phyloP scores from a whole-genome alignment of 2,113 vertebrate species.

The Microcebus tavaratra region DNA sequence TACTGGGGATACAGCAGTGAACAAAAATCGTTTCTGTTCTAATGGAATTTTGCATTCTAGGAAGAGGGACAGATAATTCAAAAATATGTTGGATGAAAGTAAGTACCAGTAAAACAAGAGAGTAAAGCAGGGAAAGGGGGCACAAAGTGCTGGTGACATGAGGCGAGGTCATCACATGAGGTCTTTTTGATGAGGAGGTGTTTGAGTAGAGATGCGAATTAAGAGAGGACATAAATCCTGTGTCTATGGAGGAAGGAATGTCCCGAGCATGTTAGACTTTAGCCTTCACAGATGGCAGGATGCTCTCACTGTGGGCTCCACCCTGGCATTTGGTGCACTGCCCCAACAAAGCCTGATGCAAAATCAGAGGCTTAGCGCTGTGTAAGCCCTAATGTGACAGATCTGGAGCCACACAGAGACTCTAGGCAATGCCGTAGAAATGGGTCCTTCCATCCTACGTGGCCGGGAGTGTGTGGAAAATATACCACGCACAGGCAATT shows the following conservation, averaged over 20 bases:
- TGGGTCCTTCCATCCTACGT: too few species aligned
- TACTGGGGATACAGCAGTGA: background rate
- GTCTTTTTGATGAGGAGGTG: background rate
- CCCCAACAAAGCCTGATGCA: background rate
- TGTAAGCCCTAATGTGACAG: fast-evolving
- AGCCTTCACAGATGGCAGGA: fast-evolving
- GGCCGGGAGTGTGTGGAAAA: background rate
- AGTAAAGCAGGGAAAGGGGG: fast-evolving
- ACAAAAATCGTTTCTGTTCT: background rate
- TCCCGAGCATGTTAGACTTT: background rate
- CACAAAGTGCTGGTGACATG: too few species aligned
- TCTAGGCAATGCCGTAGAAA: fast-evolving
- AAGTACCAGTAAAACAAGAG: background rate
- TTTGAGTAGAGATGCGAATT: background rate
- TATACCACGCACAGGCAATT: background rate
- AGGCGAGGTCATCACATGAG: fast-evolving
- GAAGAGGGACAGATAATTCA: background rate
- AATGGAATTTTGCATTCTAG: background rate
- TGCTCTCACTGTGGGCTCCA: background rate
- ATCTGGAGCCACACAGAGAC: background rate
- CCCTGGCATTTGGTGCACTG: fast-evolving
- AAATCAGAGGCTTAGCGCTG: background rate
- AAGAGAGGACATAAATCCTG: background rate
- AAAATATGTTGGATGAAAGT: background rate
- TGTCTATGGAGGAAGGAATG: background rate